phyloP scores from a whole-genome alignment of 2,888 invertebrate genomes.

The Idaea biselata region DNA sequence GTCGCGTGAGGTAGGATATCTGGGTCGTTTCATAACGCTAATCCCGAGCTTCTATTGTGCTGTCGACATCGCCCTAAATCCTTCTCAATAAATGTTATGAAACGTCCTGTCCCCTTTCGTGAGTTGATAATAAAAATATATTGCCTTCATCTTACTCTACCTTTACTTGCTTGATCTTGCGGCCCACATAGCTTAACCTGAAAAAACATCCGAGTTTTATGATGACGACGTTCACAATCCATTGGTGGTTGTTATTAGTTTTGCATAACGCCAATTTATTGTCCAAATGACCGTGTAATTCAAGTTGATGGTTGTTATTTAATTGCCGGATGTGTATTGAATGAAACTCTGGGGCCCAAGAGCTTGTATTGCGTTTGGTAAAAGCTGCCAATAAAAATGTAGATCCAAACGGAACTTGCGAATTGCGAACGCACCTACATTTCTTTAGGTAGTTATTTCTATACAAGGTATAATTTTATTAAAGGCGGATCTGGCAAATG shows the following conservation, averaged over 20 bases:
- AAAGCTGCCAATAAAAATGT: background rate
- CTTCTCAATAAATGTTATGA: constrained; percentile 27
- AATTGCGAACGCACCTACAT: background rate
- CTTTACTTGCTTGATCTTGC: constrained; percentile 35
- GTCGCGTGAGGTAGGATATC: background rate
- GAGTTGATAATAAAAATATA: constrained; percentile 51
- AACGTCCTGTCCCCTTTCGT: constrained; percentile 32
- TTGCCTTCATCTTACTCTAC: constrained; percentile 37
- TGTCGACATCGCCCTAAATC: constrained; percentile 27
- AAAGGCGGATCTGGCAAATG: background rate
- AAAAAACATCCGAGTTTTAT: constrained; percentile 54
- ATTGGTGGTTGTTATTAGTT: constrained; percentile 8
- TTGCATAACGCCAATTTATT: constrained; percentile 12
- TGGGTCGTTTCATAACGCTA: background rate
- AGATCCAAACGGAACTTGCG: background rate
- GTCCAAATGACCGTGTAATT: background rate
- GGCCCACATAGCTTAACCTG: constrained; percentile 59
- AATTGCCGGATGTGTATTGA: background rate
- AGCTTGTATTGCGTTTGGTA: background rate
- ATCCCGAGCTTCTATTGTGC: background rate
- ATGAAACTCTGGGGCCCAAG: background rate
- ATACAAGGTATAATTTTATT: background rate
- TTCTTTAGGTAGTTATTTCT: background rate
- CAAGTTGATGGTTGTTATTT: background rate
- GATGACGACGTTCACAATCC: constrained; percentile 36